phyloP scores from a whole-genome alignment of 2,797 vertebrate genomes.

The Moxostoma hubbsi region DNA sequence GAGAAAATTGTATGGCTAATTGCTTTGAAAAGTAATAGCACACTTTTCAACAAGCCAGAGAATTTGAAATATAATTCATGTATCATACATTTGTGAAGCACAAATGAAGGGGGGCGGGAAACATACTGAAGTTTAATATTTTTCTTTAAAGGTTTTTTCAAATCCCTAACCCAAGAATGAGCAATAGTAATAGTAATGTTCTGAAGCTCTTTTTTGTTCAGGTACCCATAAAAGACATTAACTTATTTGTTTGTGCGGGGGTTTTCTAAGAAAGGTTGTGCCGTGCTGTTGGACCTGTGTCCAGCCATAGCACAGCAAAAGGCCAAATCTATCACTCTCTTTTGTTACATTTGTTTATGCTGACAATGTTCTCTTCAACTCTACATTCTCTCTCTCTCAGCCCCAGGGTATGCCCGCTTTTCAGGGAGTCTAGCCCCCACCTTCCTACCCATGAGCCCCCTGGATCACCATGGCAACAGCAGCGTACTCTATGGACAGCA shows the following conservation, averaged over 20 bases:
- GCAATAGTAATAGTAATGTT: not conserved
- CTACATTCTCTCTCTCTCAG: conserved; percentile 67
- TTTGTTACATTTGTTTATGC: conserved; percentile 61
- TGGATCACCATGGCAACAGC: conserved; percentile 97
- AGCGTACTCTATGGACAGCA: conserved; percentile 90
- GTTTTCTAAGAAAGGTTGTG: conserved; percentile 67
- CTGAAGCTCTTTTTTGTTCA: conserved; percentile 50
- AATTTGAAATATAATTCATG: too few relatives aligned
- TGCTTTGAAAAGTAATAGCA: too few relatives aligned
- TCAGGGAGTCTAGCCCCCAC: conserved; percentile 95
- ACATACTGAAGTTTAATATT: too few relatives aligned
- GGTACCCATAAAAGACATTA: conserved; percentile 69
- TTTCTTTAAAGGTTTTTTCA: not conserved
- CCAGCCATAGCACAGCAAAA: conserved; percentile 55
- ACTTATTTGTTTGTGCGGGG: conserved; percentile 74
- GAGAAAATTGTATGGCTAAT: too few relatives aligned
- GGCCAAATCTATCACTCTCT: conserved; percentile 64
- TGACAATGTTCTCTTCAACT: conserved; percentile 56
- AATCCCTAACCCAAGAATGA: not conserved
- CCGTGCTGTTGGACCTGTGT: conserved; percentile 59
- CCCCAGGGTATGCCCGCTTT: conserved; percentile 94
- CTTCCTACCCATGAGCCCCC: conserved; percentile 96
- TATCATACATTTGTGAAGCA: too few relatives aligned
- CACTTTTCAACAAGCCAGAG: too few relatives aligned
- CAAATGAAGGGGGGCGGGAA: too few relatives aligned